Evolutionary conservation across 2,797 vertebrate genomes (phyloP), one percentile per base, ranked within the genome.

Genomic region (Enteromius trimaculatus): DNA sequence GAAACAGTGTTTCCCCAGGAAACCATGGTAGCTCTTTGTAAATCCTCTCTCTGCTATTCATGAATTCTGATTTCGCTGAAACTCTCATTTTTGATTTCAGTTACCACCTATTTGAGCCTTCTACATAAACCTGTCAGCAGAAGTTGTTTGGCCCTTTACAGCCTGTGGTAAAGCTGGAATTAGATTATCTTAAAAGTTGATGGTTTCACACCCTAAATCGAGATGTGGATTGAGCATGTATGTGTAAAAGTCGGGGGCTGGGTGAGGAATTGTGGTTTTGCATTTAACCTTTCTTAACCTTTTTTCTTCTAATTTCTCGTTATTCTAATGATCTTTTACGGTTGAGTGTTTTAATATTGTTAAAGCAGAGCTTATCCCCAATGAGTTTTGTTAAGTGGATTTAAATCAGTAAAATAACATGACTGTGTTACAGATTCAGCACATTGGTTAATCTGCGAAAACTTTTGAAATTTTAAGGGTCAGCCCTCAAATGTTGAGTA

Each of bases 141-240:
- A 76, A 51, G 71, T 81, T 62, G 66, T 17, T 83, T 71, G 3
- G 66, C 23, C 29, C n/a, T 47, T n/a, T 66, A 77, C 21, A 23
- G 74, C 31, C 31, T 55, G 80, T 83, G 85, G 87, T 89, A 83
- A 89, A 89, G 83, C 23, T 68, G 83, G 89, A 83, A 88, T 88
- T 60, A 84, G 83, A 69, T 68, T 23, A 42, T 84, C 82, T 69
- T 72, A 26, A 10, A 79, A 42, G 39, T 83, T 77, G 66, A 19
- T 26, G 17, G 78, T 76, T 85, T 78, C 84, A 83, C 77, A 75
- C 71, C 19, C 17, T 13, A 21, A 62, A 13, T 82, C 86, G 65
- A 90, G 77, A 17, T 69, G 39, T 75, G 77, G 53, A 53, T 80
- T 76, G 83, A 70, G 2, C 10, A 11, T 53, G n/a, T 16, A 42